These are phyloP conservation scores for Gryon sp. DNA, from an alignment of 1,140 invertebrate species.

Conservation along the genomic window DNA sequence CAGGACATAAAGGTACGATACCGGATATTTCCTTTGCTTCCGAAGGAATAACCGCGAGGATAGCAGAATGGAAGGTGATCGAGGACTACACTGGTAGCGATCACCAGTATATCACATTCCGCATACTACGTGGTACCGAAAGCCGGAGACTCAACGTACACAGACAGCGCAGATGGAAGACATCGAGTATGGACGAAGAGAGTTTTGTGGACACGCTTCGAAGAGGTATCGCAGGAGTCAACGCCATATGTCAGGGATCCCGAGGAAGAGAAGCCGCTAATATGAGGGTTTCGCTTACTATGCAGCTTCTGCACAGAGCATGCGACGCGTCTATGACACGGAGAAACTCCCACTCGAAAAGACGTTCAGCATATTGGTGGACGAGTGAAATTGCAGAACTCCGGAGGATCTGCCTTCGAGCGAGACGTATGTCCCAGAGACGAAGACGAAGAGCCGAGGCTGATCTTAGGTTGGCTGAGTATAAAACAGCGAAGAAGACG, in stretches of 20 bases:
- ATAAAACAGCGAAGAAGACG: background rate
- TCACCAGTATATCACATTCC: constrained; percentile 35
- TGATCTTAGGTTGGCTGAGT: no score
- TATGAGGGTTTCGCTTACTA: background rate
- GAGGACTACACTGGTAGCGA: constrained; percentile 31
- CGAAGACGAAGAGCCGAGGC: no score
- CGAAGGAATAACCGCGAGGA: background rate
- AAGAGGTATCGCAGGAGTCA: background rate
- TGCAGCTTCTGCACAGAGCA: no score
- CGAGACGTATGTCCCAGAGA: no score
- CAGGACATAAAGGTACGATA: constrained; percentile 25
- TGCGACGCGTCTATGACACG: no score
- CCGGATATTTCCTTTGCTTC: constrained; percentile 32
- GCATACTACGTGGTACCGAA: background rate
- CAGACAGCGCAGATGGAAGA: background rate
- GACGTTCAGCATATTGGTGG: no score
- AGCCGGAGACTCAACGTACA: no score
- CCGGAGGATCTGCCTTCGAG: no score
- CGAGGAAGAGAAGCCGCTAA: background rate
- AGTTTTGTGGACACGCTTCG: background rate
- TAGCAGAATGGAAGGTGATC: constrained; percentile 2
- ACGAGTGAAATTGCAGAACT: no score
- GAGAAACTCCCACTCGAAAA: no score
- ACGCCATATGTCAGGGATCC: background rate
- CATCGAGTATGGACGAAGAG: background rate